Evolutionary conservation across 2,797 vertebrate genomes (phyloP).

Genomic region (Triplophysa bombifrons): DNA sequence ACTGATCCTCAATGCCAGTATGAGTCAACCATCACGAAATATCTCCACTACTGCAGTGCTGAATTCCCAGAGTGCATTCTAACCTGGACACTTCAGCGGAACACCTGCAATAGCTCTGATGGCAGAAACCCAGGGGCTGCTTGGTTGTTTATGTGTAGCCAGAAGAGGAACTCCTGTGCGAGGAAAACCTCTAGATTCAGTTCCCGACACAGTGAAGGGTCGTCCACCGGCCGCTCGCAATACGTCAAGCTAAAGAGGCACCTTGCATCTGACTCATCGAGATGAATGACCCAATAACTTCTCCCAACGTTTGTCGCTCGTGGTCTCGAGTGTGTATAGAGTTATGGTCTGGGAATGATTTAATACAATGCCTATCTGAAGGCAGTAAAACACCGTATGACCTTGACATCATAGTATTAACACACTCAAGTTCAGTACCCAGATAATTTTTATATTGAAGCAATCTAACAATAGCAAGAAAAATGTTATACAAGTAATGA

Average conservation of each 20-base stretch:
- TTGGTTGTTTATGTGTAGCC: conserved; percentile 2
- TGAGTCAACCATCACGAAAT: not conserved
- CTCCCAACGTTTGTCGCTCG: not conserved
- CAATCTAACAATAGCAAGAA: not conserved
- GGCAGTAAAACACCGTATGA: not conserved
- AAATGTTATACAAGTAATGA: not conserved
- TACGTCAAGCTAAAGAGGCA: conserved; percentile 38
- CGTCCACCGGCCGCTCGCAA: not conserved
- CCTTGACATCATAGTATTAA: conserved; percentile 44
- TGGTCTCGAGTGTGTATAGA: conserved; percentile 26
- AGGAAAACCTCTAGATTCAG: conserved; percentile 25
- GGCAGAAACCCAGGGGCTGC: not conserved
- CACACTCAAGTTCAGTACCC: not conserved
- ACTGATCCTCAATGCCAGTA: not conserved
- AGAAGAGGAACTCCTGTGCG: not conserved
- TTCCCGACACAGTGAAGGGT: conserved; percentile 13
- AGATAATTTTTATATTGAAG: not conserved
- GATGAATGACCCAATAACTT: conserved; percentile 38
- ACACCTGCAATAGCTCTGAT: not conserved
- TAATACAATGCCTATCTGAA: not conserved
- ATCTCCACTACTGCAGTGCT: not conserved
- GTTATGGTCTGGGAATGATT: conserved; percentile 28
- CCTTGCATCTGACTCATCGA: conserved; percentile 40
- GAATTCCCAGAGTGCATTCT: not conserved
- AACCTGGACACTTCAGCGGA: not conserved